A percentile compares a stretch with the other conserved stretches of the same genome.
phyloP scores from a whole-genome alignment of 2,113 vertebrate genomes.

The Eidolon helvum region DNA sequence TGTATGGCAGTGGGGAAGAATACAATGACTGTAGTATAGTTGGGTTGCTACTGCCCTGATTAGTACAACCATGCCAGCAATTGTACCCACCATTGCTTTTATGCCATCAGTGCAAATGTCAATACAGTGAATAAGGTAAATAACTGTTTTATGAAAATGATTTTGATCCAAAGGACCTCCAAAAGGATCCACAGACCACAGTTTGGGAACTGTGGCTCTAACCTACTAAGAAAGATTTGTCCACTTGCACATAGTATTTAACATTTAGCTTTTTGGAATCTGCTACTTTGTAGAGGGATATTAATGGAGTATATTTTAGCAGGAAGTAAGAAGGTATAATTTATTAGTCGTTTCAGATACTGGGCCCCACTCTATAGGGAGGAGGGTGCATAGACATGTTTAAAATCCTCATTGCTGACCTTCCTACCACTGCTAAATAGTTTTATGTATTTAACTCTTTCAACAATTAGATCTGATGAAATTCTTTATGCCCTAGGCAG shows the following conservation, averaged over 20 bases:
- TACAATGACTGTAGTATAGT: background rate
- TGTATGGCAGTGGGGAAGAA: background rate
- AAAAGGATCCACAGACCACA: background rate
- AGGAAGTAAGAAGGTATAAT: background rate
- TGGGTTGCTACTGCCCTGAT: background rate
- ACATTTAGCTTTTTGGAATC: background rate
- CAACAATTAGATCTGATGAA: background rate
- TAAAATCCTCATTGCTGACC: background rate
- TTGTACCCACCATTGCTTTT: background rate
- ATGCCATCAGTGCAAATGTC: background rate
- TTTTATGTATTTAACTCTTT: background rate
- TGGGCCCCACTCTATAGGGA: background rate
- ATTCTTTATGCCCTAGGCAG: background rate
- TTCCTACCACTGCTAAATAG: background rate
- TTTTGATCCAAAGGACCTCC: background rate
- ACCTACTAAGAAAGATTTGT: background rate
- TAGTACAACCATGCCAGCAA: background rate
- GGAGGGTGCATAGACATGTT: background rate
- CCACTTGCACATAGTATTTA: background rate
- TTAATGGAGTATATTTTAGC: background rate
- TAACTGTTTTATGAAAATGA: background rate
- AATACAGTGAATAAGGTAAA: background rate
- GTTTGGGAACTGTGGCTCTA: background rate
- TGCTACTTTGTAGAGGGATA: background rate
- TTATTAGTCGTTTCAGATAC: background rate